Evolutionary conservation across 2,113 vertebrate species (phyloP).

Genomic region (Myanophis thanlyinensis): DNA sequence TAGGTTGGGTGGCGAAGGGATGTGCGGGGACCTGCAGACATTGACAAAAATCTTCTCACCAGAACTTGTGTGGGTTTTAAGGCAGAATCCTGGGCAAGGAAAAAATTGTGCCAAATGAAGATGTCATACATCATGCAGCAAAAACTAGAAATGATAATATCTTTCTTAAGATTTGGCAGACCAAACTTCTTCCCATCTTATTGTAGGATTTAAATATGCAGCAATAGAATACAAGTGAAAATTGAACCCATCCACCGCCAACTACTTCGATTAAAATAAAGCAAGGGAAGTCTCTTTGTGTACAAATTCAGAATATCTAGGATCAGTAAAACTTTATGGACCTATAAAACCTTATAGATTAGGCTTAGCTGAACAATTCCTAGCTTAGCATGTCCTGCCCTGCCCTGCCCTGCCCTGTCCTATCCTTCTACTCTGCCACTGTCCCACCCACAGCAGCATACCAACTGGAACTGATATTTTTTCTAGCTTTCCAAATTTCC

Average conservation of each 20-base stretch:
- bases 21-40: slow-evolving; percentile 80
- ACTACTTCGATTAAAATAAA: not conserved
- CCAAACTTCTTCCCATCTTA: not conserved
- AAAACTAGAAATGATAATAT: not conserved
- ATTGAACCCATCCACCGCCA: not conserved
- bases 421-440: not conserved
- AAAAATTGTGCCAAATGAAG: not conserved
- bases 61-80: slow-evolving; percentile 76
- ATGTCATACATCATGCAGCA: not conserved
- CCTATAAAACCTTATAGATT: not conserved
- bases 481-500: not conserved
- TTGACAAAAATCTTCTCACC: slow-evolving; percentile 85
- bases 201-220: not conserved
- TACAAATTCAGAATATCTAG: not conserved
- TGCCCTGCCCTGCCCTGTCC: no score
- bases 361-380: not conserved
- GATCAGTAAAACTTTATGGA: not conserved
- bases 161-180: not conserved
- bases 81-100: slow-evolving; percentile 77
- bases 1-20: slow-evolving; percentile 79
- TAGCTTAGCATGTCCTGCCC: no score
- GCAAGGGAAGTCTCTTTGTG: not conserved
- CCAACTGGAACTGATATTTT: not conserved
- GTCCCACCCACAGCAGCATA: slow-evolving; percentile 5
- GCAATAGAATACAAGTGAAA: not conserved